Base-by-base conservation (phyloP, 2,888 invertebrate genomes). In the Leptura quadrifasciata region DNA sequence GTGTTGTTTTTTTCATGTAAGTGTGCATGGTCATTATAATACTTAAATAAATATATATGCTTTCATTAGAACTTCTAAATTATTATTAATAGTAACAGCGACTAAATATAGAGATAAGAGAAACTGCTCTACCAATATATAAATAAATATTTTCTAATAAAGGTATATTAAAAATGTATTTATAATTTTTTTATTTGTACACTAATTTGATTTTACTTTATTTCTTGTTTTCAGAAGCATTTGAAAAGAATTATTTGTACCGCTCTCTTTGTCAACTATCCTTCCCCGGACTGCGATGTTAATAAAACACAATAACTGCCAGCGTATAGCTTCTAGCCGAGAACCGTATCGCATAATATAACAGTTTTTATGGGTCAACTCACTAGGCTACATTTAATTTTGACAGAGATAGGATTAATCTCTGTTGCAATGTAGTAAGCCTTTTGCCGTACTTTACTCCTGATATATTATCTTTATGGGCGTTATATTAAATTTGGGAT, bases 281-380 rank as follows among this genome's bases (percentile, higher is more conserved):
- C 15, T 12, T 68, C 27, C 39, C 60, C 57, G 58, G 35, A 69
- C 58, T 57, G 69, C 58, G 60, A 58, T 35, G 39, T 47, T 69
- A 58, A 69, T 69, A 69, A 69, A 58, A 54, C 58, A 69, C 69
- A 69, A 58, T 69, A 69, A 69, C 69, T 69, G 69, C 69, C 69
- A 69, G 39, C 58, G n/a, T 35, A 27, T 20, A 58, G 60, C 69
- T 31, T n/a, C 21, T n/a, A 39, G n/a, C 69, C 58, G 58, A 58
- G 55, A 27, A 55, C 27, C 69, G 39, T 58, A 69, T 58, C 69
- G 69, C 58, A 58, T 57, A 68, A 68, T 68, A 68, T 68, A 68
- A 65, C 57, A 69, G 58, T 57, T 58, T 69, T 69, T 69, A 69
- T 69, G 69, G 58, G 69, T 69, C 69, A 58, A 52, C 68, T 57